A percentile compares a stretch with the other conserved stretches of the same genome.
phyloP scores from a whole-genome alignment of 2,888 invertebrate genomes.

The Agelastica alni region DNA sequence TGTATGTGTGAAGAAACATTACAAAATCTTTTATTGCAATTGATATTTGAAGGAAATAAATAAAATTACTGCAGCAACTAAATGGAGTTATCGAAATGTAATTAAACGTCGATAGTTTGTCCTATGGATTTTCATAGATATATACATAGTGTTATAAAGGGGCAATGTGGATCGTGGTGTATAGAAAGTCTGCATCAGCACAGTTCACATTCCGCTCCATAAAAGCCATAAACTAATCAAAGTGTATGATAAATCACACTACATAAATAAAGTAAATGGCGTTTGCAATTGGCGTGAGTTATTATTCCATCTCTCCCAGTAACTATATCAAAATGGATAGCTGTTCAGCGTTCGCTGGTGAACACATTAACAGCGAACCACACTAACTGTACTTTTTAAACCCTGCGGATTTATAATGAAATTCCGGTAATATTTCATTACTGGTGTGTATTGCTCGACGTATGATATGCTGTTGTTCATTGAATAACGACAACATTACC shows the following conservation, averaged over 20 bases:
- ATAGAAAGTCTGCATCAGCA: conserved; percentile 53
- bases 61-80: no score
- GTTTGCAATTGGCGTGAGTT: conserved; percentile 60
- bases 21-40: no score
- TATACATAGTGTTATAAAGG: no score
- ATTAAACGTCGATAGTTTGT: no score
- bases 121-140: no score
- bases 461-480: conserved; percentile 12
- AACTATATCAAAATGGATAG: conserved; percentile 57
- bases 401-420: conserved; percentile 51
- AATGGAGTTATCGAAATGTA: no score
- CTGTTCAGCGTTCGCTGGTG: conserved; percentile 42
- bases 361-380: conserved; percentile 49
- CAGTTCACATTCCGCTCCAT: conserved; percentile 56
- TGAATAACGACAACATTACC: conserved; percentile 21
- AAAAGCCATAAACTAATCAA: conserved; percentile 60
- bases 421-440: conserved; percentile 49
- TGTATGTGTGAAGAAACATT: no score
- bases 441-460: conserved; percentile 29
- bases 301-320: conserved; percentile 58
- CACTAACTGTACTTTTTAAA: conserved; percentile 46
- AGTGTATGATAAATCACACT: conserved; percentile 59
- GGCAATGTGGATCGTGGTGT: conserved; percentile 32
- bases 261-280: conserved; percentile 60
- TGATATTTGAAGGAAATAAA: no score